Evolutionary conservation across 2,797 vertebrate species (phyloP), one percentile per base, ranked within the genome.

Genomic region (Microchirus variegatus): DNA sequence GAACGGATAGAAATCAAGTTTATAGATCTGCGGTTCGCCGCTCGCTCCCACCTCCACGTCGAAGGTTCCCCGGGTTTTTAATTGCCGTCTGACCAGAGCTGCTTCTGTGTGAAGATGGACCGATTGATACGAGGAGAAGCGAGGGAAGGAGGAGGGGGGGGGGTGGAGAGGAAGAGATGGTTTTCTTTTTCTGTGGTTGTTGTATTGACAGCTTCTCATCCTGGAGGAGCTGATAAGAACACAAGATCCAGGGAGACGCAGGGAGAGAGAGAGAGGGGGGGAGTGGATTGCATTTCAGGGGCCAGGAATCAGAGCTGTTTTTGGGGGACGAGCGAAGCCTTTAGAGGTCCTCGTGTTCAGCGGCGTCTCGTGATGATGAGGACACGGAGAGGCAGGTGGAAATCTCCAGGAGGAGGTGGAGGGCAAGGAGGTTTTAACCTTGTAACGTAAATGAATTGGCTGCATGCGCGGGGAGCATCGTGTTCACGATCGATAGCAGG

Each of bases 21-120:
- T 93, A 92, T 93, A 78, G 91, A 92, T 93, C 80, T 84, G 92
- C 45, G 91, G 91, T 90, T 70, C 66, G 22, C 65, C 65, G 54
- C 18, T 19, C 41, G 15, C 60, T n/a, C n/a, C 76, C 61, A 42
- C 54, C 65, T 68, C 51, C 78, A 69, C 70, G 48, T 69, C n/a
- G 22, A 60, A 67, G 66, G 83, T 65, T 55, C 22, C 22, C 22
- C 37, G 5, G 45, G 86, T 74, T 80, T 89, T 90, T 89, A 89
- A 91, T 92, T 92, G 89, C 87, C 54, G 75, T 77, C 84, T 79
- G 81, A 82, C 81, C 84, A 64, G 67, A 52, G 59, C 2, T 52
- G 73, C 64, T 80, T 70, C 73, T 75, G 80, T 77, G 87, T 76
- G 75, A 79, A 89, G 89, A 89, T 89, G 64, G 73, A 64, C 14